Base-by-base conservation (phyloP, 2,888 invertebrate species). In the Zeuzera pyrina region DNA sequence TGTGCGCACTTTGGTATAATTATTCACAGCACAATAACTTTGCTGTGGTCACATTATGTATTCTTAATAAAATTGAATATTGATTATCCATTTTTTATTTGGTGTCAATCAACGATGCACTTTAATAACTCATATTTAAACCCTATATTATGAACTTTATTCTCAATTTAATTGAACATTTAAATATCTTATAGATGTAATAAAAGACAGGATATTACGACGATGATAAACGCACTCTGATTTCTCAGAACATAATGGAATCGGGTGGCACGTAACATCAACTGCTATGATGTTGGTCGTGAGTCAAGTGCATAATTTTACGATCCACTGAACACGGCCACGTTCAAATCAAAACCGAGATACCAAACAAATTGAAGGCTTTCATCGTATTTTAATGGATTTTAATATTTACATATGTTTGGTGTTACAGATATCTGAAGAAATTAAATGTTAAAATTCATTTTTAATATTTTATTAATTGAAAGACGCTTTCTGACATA, bases 21-120 rank as follows among this genome's bases (percentile, higher is more conserved):
- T 65, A 63, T 56, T 61, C 49, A 63, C 60, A 62, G 52, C 49
- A 64, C 60, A 65, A 57, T 65, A 61, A 59, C 52, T 54, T 36
- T 44, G 42, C 47, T 49, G 41, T 39, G 35, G 39, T 46, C 49
- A 58, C 50, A 54, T 42, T 48, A 43, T 52, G 45, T 49, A 58
- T 54, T 52, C 47, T 47, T 56, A 51, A 56, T 53, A 47, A 47
- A 42, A 35, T 42, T 43, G 44, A 47, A 49, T 47, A 51, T 45
- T 36, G 34, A 39, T 40, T 34, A 33, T 42, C 41, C 49, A 42
- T 34, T 43, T 41, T 43, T 46, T 52, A 46, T 48, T 15, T 39
- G 38, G 26, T 38, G 26, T 38, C 43, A 43, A 43, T 43, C 29
- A 36, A 40, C 29, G 15, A 22, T 5, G 16, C 35, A 13, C 23